Conservation (phyloP, 2,113 vertebrate genomes). For the Cichladusa arquata region DNA sequence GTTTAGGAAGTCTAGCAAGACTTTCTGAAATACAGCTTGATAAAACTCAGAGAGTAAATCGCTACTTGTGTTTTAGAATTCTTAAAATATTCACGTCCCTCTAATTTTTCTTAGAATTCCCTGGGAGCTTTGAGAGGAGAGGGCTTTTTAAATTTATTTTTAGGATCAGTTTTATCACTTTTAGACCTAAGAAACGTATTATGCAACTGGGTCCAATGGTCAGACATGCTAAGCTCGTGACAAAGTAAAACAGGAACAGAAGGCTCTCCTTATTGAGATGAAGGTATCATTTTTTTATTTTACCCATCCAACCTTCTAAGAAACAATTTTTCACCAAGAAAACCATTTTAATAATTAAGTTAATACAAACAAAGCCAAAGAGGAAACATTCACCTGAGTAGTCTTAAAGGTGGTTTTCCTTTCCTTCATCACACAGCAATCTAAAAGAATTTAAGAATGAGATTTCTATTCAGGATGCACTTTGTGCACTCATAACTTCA, state of each 20-base stretch:
- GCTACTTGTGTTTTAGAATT: neutral
- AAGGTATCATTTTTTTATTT: rapidly evolving
- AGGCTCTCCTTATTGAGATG: neutral
- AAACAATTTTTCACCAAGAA: neutral
- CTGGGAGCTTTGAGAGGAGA: neutral
- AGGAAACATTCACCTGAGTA: neutral
- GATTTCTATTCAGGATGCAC: neutral
- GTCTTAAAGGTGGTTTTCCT: neutral
- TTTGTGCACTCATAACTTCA: neutral
- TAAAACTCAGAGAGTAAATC: neutral
- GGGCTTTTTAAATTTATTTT: neutral
- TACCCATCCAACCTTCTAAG: neutral
- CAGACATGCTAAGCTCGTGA: neutral
- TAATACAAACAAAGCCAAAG: neutral
- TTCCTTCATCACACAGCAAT: neutral
- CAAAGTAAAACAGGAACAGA: neutral
- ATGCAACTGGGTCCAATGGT: neutral
- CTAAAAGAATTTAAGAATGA: neutral
- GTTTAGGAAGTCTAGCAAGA: neutral
- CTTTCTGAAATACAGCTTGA: neutral
- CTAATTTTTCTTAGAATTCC: neutral
- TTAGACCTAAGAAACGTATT: neutral
- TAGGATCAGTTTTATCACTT: neutral
- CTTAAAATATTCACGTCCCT: neutral
- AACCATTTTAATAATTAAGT: neutral